Base-by-base conservation (phyloP, 2,888 invertebrate species). In the Alviniconcha strummeri region DNA sequence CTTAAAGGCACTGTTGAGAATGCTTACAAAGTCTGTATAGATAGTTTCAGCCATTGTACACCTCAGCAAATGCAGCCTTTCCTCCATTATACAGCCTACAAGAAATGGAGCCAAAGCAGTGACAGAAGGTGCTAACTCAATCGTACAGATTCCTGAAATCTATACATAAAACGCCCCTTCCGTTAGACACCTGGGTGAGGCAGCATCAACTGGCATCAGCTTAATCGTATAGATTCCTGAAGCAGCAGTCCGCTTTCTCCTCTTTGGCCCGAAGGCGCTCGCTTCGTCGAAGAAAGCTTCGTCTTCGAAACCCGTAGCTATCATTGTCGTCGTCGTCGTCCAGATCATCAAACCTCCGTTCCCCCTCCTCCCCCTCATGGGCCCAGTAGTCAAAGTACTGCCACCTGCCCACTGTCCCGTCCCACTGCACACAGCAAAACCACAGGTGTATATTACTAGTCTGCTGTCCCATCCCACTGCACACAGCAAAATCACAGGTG, bases 381-480 rank as follows among this genome's bases (percentile, higher is more conserved):
- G 85, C 87, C 64, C 81, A 52, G 69, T 77, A 60, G 69, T 84
- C 83, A 57, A 84, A 77, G 84, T 92, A 93, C 69, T 89, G 89
- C 94, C 94, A 94, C 69, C 90, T 89, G 11, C 92, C 91, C n/a
- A 94, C 85, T 6, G 91, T 91, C 52, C 93, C 92, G 88, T 94
- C 94, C 94, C 94, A 94, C 94, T 94, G 88, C 55, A 89, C 87
- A 80, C 84, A 82, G 13, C 80, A 79, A 81, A 78, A 67, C 71
- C 76, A 19, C 64, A 71, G 19, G 19, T 36, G 56, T 9, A 0
- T 3, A 4, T 57, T 13, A 57, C 6, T 8, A n/a, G 13, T 72
- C n/a, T 69, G 15, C 69, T 69, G 15, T n/a, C 69, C 17, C 17
- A n/a, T 4, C 17, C 9, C 69, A 69, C 69, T 69, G 69, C n/a